Percentiles rank a stretch among this genome's conserved stretches.
Conservation (phyloP, 2,113 vertebrate species). For the Podocnemis expansa region DNA sequence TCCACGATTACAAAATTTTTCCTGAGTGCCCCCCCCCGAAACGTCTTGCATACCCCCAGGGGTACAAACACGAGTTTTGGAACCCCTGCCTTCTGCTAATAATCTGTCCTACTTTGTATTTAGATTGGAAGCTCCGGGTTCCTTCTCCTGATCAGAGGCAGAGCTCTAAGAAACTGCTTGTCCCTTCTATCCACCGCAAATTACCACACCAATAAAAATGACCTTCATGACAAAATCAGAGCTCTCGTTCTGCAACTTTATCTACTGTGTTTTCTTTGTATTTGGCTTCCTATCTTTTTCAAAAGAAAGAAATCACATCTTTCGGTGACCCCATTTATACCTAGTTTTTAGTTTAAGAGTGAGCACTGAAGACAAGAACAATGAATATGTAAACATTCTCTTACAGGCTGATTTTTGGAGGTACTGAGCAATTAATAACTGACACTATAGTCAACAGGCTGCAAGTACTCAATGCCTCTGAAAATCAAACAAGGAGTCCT, state of each 20-base stretch:
- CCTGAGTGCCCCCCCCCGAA: no score
- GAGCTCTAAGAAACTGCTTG: not conserved
- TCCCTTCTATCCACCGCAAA: not conserved
- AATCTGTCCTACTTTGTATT: not conserved
- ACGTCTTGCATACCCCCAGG: not conserved
- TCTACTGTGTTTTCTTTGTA: not conserved
- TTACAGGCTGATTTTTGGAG: not conserved
- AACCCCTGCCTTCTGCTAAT: not conserved
- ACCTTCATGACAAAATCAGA: not conserved
- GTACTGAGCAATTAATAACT: not conserved
- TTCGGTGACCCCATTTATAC: not conserved
- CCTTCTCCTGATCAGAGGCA: not conserved
- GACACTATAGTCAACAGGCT: not conserved
- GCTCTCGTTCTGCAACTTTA: not conserved
- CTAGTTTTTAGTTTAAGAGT: not conserved
- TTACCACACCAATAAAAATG: not conserved
- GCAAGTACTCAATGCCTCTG: not conserved
- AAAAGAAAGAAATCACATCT: not conserved
- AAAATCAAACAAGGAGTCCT: no score
- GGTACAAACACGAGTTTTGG: not conserved
- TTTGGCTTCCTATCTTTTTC: not conserved
- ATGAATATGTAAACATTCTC: not conserved
- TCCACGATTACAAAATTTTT: not conserved
- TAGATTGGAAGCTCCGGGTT: not conserved
- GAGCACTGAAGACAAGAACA: not conserved